Conservation (phyloP, 2,113 vertebrate species). For the Eulacestoma nigropectus region DNA sequence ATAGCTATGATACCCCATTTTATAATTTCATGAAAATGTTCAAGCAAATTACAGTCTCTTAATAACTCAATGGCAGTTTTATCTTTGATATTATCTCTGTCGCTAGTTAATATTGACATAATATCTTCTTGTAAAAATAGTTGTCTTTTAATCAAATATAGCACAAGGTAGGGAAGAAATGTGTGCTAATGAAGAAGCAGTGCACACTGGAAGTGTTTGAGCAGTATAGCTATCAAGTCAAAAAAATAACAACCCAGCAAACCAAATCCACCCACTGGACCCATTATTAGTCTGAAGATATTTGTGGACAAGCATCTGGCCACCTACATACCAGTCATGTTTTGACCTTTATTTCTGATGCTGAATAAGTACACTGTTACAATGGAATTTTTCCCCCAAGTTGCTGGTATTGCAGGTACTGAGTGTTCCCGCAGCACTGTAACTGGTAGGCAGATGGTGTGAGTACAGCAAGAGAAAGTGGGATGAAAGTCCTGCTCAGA, state of each 20-base stretch:
- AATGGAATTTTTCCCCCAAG: background rate
- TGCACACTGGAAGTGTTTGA: background rate
- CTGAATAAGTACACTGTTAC: background rate
- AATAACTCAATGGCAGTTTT: background rate
- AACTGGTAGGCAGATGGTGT: constrained; percentile 24
- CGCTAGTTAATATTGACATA: constrained; percentile 32
- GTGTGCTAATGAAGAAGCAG: background rate
- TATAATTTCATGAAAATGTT: constrained; percentile 37
- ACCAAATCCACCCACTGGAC: background rate
- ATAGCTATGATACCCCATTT: constrained; percentile 31
- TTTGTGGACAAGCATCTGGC: background rate
- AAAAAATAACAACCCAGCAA: background rate
- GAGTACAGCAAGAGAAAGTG: background rate
- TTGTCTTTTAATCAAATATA: background rate
- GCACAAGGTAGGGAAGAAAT: background rate
- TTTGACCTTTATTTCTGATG: background rate
- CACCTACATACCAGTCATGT: background rate
- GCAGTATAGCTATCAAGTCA: background rate
- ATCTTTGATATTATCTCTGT: constrained; percentile 39
- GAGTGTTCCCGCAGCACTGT: background rate
- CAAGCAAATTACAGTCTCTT: constrained; percentile 49
- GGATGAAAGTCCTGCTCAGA: background rate
- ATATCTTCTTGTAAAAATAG: background rate
- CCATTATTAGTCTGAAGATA: background rate
- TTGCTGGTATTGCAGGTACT: background rate